These are phyloP conservation scores for Habrosyne pyritoides DNA, from an alignment of 2,888 invertebrate genomes.

Conservation along the genomic window DNA sequence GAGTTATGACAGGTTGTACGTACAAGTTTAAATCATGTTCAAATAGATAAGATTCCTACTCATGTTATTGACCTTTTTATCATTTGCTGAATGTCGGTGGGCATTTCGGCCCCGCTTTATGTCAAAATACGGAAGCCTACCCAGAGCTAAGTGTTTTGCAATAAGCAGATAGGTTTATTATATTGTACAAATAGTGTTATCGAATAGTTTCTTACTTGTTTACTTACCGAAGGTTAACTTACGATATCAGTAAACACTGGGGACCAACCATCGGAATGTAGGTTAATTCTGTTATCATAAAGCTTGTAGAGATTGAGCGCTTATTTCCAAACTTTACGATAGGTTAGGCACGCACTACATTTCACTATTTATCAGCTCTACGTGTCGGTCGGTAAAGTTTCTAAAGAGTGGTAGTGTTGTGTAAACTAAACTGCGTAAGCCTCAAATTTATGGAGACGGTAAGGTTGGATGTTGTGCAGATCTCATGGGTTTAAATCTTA, in stretches of 20 bases:
- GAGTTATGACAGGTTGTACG: not conserved
- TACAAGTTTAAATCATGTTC: not conserved
- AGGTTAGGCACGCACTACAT: slow-evolving; percentile 10
- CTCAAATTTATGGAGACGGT: not conserved
- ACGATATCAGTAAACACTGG: not conserved
- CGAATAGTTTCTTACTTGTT: no score
- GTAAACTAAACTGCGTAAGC: not conserved
- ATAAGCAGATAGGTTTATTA: no score
- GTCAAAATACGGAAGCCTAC: not conserved
- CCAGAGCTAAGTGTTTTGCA: no score
- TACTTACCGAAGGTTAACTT: no score
- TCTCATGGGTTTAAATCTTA: not conserved
- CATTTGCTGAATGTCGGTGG: not conserved
- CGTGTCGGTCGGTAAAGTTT: not conserved
- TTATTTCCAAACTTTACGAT: slow-evolving; percentile 31
- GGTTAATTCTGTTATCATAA: slow-evolving; percentile 64
- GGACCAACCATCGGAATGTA: slow-evolving; percentile 39
- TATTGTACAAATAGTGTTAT: no score
- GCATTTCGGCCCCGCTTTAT: not conserved
- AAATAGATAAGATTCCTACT: slow-evolving; percentile 1
- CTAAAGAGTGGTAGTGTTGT: not conserved
- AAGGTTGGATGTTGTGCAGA: not conserved
- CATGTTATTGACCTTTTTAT: slow-evolving; percentile 2
- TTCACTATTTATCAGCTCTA: slow-evolving; percentile 4
- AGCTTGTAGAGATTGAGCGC: slow-evolving; percentile 39